Base-by-base conservation (phyloP, 2,113 vertebrate species). In the Etia nguti region DNA sequence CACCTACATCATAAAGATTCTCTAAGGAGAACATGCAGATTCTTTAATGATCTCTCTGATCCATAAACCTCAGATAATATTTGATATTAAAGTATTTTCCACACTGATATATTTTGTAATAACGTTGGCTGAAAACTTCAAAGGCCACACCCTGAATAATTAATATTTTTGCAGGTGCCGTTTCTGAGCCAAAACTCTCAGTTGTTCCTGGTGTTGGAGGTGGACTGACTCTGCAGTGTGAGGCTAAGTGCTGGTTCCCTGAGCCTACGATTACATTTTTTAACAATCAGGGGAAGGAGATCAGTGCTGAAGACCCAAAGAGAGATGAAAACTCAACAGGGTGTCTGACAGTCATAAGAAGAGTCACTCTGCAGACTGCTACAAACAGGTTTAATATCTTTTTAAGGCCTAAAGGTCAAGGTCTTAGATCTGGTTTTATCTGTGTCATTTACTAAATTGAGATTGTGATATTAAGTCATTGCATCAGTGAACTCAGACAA, bases 311-410 rank as follows among this genome's bases (percentile, higher is more conserved):
- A 4, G 8, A 68, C 0, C 15, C 10, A 2, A 43, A 6, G 0
- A 52, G 4, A 13, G 0, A 1, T 2, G 0, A 0, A 0, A 5
- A 24, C 5, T 8, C 26, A 16, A 1, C 1, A 1, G 13, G 20
- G 38, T 79, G 52, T 55, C n/a, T 52, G 36, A 38, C 0, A 5
- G 20, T 80, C 1, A 68, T 4, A 3, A 82, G 54, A 36, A 86
- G 10, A n/a, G n/a, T n/a, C 1, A 38, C 41, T 13, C 0, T 88
- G 43, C 65, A 52, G 31, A 6, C 29, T 3, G 3, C 6, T 2
- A 16, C 5, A 43, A 57, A n/a, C 1, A 88, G 81, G 90, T 92
- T 15, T 6, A 6, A 12, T 70, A 1, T 2, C 1, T 16, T 46
- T 75, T 57, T 43, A 36, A 22, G 43, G 18, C 2, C 29, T 81